Conservation (phyloP, 2,888 invertebrate genomes). For the Leistus spinibarbis region DNA sequence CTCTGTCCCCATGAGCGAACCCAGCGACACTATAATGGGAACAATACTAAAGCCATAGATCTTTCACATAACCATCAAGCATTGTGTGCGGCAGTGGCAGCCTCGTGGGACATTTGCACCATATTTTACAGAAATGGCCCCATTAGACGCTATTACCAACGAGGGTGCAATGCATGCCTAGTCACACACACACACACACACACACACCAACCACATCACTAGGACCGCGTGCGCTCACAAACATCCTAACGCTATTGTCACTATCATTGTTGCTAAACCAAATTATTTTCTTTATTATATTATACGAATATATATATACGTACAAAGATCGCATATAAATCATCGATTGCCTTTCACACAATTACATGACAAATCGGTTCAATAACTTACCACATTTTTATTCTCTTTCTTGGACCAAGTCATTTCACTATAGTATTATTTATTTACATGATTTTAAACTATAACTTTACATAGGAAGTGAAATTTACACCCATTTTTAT, state of each 20-base stretch:
- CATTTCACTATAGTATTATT: too few relatives aligned
- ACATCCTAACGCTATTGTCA: background rate
- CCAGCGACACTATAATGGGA: conserved; percentile 21
- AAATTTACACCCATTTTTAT: too few relatives aligned
- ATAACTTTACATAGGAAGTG: too few relatives aligned
- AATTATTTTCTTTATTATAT: background rate
- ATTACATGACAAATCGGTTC: background rate
- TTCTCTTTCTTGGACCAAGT: too few relatives aligned
- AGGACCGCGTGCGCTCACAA: conserved; percentile 10
- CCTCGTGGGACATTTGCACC: conserved; percentile 50
- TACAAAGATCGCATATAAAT: background rate
- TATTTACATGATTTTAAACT: too few relatives aligned
- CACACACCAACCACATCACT: conserved; percentile 29
- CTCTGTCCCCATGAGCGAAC: background rate
- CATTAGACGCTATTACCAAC: conserved; percentile 51
- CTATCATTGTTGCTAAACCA: background rate
- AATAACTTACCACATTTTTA: background rate
- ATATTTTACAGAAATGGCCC: conserved; percentile 56
- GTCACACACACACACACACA: too few relatives aligned
- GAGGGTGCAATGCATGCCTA: conserved; percentile 27
- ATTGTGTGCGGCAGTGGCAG: conserved; percentile 47
- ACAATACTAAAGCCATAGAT: conserved; percentile 40
- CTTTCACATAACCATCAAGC: conserved; percentile 44
- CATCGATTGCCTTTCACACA: background rate
- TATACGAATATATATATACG: too few relatives aligned